These are phyloP conservation scores for Heliconius cydno DNA, from an alignment of 2,888 invertebrate genomes.

Conservation along the genomic window DNA sequence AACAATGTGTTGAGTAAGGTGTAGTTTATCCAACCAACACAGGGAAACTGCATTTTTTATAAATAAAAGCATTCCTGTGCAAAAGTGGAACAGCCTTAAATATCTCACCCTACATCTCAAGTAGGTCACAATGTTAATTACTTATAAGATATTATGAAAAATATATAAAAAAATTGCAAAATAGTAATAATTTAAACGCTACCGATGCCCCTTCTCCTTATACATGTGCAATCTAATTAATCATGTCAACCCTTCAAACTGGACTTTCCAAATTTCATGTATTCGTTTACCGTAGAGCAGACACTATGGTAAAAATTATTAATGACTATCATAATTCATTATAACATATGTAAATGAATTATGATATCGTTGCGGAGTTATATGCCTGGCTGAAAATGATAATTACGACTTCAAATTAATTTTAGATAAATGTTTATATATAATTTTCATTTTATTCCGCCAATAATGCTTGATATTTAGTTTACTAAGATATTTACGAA, in stretches of 20 bases:
- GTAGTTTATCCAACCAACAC: too few relatives aligned
- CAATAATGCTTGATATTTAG: not conserved
- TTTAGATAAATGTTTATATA: not conserved
- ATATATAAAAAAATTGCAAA: not conserved
- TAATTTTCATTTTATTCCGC: not conserved
- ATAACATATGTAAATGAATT: slow-evolving; percentile 16
- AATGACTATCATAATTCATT: slow-evolving; percentile 11
- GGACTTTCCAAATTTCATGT: slow-evolving; percentile 8
- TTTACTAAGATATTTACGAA: too few relatives aligned
- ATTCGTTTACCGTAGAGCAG: not conserved
- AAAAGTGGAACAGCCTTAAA: not conserved
- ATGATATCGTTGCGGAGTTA: not conserved
- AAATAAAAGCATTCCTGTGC: too few relatives aligned
- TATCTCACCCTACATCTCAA: not conserved
- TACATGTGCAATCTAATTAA: slow-evolving; percentile 4
- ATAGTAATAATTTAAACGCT: not conserved
- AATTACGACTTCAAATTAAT: not conserved
- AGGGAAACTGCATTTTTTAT: too few relatives aligned
- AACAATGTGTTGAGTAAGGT: too few relatives aligned
- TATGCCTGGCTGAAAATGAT: not conserved
- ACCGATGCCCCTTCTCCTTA: not conserved
- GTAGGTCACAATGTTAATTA: not conserved
- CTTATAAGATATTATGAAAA: not conserved
- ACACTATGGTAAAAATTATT: not conserved
- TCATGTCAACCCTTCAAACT: slow-evolving; percentile 8